phyloP scores from a whole-genome alignment of 2,888 invertebrate genomes.

The Neoscelio sp. region DNA sequence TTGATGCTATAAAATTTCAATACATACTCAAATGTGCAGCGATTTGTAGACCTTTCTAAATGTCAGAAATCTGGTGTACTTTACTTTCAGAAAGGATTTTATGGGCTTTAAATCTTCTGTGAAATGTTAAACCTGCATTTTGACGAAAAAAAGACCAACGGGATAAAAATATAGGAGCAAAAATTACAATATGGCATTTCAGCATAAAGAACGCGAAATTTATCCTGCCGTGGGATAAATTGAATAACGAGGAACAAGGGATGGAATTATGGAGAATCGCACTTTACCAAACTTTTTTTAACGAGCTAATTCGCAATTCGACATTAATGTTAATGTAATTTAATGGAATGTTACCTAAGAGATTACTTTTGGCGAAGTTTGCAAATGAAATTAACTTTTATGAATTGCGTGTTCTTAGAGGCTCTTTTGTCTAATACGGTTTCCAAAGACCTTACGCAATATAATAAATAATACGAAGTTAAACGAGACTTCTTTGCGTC shows the following conservation, averaged over 20 bases:
- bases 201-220: constrained; percentile 13
- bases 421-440: neutral
- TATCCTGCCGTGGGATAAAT: constrained; percentile 12
- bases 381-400: constrained; percentile 36
- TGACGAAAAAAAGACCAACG: neutral
- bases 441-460: constrained; percentile 3
- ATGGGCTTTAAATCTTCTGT: constrained; percentile 50
- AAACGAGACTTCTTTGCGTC: constrained; percentile 5
- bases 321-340: constrained; percentile 32
- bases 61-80: neutral
- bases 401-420: constrained; percentile 16
- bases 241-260: constrained; percentile 17
- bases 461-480: constrained; percentile 31
- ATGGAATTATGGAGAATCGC: constrained; percentile 1
- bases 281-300: constrained; percentile 21
- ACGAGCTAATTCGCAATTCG: constrained; percentile 23
- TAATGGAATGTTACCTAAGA: constrained; percentile 11
- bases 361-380: constrained; percentile 5
- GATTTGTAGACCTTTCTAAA: constrained; percentile 11
- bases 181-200: constrained; percentile 33
- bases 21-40: neutral
- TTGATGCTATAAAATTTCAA: neutral
- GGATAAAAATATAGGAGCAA: neutral
- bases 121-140: constrained; percentile 5
- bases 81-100: constrained; percentile 36